Conservation (phyloP, 2,888 invertebrate genomes). For the Eristalis tenax region DNA sequence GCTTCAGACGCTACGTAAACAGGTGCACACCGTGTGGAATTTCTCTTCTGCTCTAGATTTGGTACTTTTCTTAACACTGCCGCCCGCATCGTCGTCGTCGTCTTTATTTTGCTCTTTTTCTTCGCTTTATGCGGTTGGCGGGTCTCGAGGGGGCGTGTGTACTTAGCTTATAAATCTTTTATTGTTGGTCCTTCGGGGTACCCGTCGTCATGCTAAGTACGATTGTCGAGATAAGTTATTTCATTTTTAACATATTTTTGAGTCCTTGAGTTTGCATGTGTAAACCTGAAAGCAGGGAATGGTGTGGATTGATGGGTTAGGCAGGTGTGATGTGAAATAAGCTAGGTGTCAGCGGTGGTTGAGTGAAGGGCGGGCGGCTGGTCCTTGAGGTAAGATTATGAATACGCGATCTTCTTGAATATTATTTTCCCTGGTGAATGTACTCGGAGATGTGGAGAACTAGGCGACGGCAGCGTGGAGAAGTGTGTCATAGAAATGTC, state of each 20-base stretch:
- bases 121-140: background rate
- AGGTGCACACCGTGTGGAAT: conserved; percentile 1
- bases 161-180: conserved; percentile 56
- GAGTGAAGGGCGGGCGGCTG: background rate
- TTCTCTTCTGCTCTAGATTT: background rate
- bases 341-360: background rate
- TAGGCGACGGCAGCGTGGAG: too few relatives aligned
- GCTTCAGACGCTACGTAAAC: conserved; percentile 28
- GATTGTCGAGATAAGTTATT: conserved; percentile 42
- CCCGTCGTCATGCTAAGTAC: conserved; percentile 33
- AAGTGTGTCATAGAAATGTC: background rate
- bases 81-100: background rate
- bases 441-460: background rate
- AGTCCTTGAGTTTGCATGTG: background rate
- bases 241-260: background rate
- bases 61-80: background rate
- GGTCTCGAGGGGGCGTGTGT: conserved; percentile 1
- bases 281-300: background rate
- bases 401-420: background rate
- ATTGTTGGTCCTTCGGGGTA: conserved; percentile 42
- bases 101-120: background rate
- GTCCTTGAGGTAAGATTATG: background rate
- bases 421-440: background rate
- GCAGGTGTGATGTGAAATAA: background rate
- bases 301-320: background rate